phyloP scores from a whole-genome alignment of 2,113 vertebrate species.

The Psilopsiagon aymara region DNA sequence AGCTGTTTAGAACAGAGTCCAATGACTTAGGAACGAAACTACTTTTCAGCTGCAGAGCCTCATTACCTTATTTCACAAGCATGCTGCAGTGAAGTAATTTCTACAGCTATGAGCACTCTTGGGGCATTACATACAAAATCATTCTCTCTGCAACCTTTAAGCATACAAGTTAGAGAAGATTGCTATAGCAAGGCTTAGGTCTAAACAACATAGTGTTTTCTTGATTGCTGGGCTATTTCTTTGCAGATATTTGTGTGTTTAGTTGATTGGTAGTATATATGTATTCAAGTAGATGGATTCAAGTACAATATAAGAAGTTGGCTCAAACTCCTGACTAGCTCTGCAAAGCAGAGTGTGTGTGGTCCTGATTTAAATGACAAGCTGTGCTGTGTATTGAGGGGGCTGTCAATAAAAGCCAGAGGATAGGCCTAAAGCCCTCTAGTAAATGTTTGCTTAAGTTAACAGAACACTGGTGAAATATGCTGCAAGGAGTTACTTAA shows the following conservation, averaged over 20 bases:
- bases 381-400: fast-evolving
- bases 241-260: neutral
- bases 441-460: neutral
- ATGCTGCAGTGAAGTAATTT: neutral
- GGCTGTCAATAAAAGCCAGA: neutral
- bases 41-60: neutral
- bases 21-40: neutral
- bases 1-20: neutral
- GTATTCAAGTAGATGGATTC: neutral
- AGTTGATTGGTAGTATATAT: neutral
- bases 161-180: neutral
- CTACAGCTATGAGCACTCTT: neutral
- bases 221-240: neutral
- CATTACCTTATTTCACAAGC: neutral
- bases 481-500: constrained; percentile 34
- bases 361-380: neutral
- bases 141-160: neutral
- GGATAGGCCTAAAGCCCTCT: neutral
- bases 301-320: neutral
- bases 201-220: neutral
- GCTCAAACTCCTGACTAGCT: neutral
- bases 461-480: neutral
- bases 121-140: neutral
- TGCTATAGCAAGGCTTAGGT: neutral
- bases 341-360: neutral